Evolutionary conservation across 2,888 invertebrate genomes (phyloP).

Genomic region (Linnaemya vulpina): DNA sequence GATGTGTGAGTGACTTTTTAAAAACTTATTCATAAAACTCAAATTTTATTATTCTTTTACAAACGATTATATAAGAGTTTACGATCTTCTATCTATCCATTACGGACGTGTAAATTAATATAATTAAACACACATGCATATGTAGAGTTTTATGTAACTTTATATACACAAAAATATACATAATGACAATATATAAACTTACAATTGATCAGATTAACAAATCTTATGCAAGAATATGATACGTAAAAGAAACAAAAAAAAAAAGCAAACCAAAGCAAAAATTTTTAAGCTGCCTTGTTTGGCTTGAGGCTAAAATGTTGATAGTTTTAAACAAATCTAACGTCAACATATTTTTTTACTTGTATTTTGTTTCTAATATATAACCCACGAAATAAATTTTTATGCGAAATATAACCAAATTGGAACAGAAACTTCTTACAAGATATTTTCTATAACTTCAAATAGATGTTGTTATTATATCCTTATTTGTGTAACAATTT

Average conservation of each 20-base stretch:
- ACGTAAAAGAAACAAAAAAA: not conserved
- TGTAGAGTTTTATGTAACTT: not conserved
- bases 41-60: not conserved
- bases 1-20: slow-evolving; percentile 24
- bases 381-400: too few species aligned
- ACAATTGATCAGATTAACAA: slow-evolving; percentile 44
- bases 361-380: not conserved
- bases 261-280: not conserved
- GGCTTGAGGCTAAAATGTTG: slow-evolving; percentile 14
- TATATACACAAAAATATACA: not conserved
- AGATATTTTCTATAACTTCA: too few species aligned
- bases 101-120: not conserved
- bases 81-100: slow-evolving; percentile 25
- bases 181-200: not conserved
- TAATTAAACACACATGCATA: slow-evolving; percentile 32
- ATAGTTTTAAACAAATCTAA: slow-evolving; percentile 12
- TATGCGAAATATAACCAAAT: too few species aligned
- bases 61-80: slow-evolving; percentile 6
- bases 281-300: slow-evolving; percentile 26
- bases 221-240: slow-evolving; percentile 37
- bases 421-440: too few species aligned
- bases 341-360: not conserved
- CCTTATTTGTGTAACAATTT: too few species aligned
- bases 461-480: too few species aligned
- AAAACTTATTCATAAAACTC: slow-evolving; percentile 31